These are phyloP conservation scores for Caenorhabditis sp. DNA, from an alignment of 2,888 invertebrate species.

Conservation along the genomic window DNA sequence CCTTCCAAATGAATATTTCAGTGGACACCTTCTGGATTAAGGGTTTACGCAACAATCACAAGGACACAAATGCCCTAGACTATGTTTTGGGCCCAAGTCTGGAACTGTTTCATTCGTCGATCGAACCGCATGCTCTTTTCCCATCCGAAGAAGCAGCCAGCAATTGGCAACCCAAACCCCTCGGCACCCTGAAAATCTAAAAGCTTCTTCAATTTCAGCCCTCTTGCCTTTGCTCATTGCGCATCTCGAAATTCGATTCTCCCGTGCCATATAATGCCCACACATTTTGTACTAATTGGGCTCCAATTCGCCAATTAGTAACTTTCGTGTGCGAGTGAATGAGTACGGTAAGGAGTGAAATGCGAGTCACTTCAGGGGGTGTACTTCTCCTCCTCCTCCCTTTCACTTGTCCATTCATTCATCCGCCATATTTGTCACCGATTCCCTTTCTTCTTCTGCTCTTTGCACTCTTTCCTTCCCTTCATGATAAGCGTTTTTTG, in stretches of 20 bases:
- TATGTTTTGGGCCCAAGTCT: too few relatives aligned
- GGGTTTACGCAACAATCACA: too few relatives aligned
- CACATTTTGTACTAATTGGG: conserved; percentile 60
- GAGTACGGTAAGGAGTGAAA: conserved; percentile 36
- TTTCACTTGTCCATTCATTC: neutral
- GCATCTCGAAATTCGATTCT: conserved; percentile 32
- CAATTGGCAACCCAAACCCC: conserved; percentile 50
- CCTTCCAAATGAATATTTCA: too few relatives aligned
- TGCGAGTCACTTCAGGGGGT: conserved; percentile 21
- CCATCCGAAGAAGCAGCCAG: too few relatives aligned
- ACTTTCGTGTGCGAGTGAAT: too few relatives aligned
- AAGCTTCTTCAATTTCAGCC: conserved; percentile 45
- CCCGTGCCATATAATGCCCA: conserved; percentile 39
- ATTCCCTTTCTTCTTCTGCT: neutral
- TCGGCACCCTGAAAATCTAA: conserved; percentile 8
- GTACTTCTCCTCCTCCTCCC: conserved; percentile 1
- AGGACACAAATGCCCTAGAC: too few relatives aligned
- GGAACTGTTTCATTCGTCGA: too few relatives aligned
- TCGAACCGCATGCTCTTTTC: too few relatives aligned
- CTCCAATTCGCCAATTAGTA: conserved; percentile 45
- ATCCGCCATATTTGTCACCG: too few relatives aligned
- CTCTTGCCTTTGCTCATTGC: neutral
- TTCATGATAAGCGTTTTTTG: neutral
- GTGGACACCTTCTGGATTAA: too few relatives aligned
- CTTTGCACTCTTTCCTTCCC: too few relatives aligned